These are phyloP conservation scores for Platycheirus rosarum DNA, from an alignment of 2,888 invertebrate species.

Conservation along the genomic window DNA sequence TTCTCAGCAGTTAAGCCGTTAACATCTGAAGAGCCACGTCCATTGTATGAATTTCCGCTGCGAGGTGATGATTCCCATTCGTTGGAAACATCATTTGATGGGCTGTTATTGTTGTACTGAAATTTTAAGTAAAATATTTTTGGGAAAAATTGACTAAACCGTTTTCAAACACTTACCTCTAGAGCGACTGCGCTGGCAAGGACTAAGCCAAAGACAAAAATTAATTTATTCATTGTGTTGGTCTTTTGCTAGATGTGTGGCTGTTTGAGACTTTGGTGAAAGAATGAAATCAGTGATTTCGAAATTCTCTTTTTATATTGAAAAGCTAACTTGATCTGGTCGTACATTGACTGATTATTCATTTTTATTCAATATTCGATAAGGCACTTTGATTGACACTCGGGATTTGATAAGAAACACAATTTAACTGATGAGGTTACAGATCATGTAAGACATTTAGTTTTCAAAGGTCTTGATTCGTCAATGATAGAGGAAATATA, in stretches of 20 bases:
- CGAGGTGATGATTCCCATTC: constrained; percentile 4
- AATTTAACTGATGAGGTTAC: not conserved
- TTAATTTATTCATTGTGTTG: constrained; percentile 8
- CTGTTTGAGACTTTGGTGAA: not conserved
- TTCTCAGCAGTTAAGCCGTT: constrained; percentile 25
- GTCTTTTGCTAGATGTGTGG: not conserved
- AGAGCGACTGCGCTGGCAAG: constrained; percentile 23
- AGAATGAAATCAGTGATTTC: constrained; percentile 16
- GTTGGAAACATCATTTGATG: constrained; percentile 9
- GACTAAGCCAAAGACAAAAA: constrained; percentile 12
- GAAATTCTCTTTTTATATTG: constrained; percentile 18
- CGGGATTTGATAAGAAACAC: not conserved
- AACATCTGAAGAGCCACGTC: constrained; percentile 4
- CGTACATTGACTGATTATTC: not conserved
- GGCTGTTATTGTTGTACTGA: constrained; percentile 1
- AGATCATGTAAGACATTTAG: not conserved
- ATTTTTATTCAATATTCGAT: not conserved
- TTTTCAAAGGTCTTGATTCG: too few species aligned
- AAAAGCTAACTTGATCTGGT: not conserved
- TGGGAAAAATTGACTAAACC: too few species aligned
- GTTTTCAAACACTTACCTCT: too few species aligned
- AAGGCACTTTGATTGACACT: constrained; percentile 4
- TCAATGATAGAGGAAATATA: too few species aligned
- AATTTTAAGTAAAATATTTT: too few species aligned
- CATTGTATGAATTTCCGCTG: not conserved